Base-by-base conservation (phyloP, 2,888 invertebrate genomes). In the Arctia plantaginis region DNA sequence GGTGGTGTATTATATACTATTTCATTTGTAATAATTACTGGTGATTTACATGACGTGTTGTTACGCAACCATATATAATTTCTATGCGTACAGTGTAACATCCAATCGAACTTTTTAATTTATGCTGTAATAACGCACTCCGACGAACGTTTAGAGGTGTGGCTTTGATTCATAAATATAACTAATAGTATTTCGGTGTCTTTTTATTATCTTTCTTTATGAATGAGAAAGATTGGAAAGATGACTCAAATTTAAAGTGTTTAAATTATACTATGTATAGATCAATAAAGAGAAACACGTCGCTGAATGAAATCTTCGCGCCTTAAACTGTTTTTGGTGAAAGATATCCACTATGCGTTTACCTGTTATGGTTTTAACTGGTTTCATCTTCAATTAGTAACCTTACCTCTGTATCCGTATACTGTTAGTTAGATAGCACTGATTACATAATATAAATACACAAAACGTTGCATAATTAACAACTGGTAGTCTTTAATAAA, bases 21-120 rank as follows among this genome's bases (percentile, higher is more conserved):
- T 84, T 83, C 80, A 77, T 83, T 83, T 82, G 77, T 77, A 79
- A 82, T 85, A 79, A 84, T 83, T 84, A 85, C 74, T 74, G 86
- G 88, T 89, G 83, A 87, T 86, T 87, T 88, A 87, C 84, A 84
- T 86, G 88, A 85, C 82, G 85, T 79, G 67, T 76, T 73, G 80
- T 90, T 90, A 87, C 78, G 85, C 88, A 91, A 91, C 85, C 72
- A 82, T 78, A 82, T 81, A 87, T 86, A 87, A 86, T 88, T 80
- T 87, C 85, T 85, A 80, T 82, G 78, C 82, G 80, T 87, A 82
- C 87, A 87, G 90, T 89, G 84, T 88, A 88, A 84, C 77, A 80
- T 74, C 80, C 87, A 85, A 87, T 87, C 85, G 85, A 81, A 77
- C 77, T 85, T 87, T 88, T 86, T 85, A 88, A 88, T 89, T 86